phyloP scores from a whole-genome alignment of 1,140 invertebrate genomes.

The Bombus affinis region DNA sequence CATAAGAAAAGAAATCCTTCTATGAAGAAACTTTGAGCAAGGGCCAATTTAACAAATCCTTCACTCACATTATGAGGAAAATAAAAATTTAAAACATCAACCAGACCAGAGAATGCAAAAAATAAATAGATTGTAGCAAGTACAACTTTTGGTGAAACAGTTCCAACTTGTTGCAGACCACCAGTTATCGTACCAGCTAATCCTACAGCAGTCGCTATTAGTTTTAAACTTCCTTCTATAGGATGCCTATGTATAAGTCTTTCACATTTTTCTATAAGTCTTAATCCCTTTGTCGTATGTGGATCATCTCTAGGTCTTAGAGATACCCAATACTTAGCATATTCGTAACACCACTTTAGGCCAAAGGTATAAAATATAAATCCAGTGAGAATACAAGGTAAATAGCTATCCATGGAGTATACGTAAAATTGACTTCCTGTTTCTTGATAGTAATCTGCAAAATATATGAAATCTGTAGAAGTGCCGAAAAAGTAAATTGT shows the following conservation, averaged over 20 bases:
- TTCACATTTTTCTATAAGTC: constrained; percentile 58
- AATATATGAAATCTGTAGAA: neutral
- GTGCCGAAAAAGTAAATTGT: neutral
- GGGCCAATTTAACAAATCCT: constrained; percentile 75
- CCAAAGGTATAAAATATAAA: constrained; percentile 76
- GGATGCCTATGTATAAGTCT: constrained; percentile 68
- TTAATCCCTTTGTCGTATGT: constrained; percentile 34
- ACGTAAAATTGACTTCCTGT: neutral
- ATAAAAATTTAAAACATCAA: constrained; percentile 79
- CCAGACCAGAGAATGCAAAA: constrained; percentile 80
- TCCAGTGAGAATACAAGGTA: constrained; percentile 70
- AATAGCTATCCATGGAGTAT: constrained; percentile 53
- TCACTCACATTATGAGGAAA: constrained; percentile 74
- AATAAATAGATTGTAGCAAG: constrained; percentile 80
- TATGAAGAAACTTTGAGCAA: constrained; percentile 78
- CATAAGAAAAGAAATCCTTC: constrained; percentile 78
- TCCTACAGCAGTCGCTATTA: constrained; percentile 74
- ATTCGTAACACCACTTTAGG: constrained; percentile 76
- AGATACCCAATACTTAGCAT: constrained; percentile 71
- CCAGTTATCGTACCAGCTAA: constrained; percentile 70
- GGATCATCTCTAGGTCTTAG: constrained; percentile 60
- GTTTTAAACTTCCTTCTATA: constrained; percentile 73
- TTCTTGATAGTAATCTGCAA: neutral
- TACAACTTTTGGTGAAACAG: constrained; percentile 75
- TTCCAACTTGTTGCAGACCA: constrained; percentile 64